Evolutionary conservation across 2,888 invertebrate genomes (phyloP).

Genomic region (Trachelus troglodyta): DNA sequence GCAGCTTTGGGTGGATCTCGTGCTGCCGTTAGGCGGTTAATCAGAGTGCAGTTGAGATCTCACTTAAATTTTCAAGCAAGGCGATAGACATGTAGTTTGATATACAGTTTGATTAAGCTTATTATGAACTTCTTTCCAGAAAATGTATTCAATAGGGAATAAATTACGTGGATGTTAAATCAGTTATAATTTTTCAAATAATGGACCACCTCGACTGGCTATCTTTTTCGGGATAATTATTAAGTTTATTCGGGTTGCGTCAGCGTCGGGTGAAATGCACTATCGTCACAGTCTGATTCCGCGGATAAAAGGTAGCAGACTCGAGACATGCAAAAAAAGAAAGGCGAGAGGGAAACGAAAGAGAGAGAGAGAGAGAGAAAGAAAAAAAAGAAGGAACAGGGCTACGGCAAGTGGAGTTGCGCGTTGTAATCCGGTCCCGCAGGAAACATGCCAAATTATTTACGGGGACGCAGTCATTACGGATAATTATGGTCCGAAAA

Average conservation of each 20-base stretch:
- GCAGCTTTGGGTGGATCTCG: neutral
- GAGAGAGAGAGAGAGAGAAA: neutral
- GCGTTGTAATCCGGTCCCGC: neutral
- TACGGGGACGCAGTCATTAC: conserved; percentile 20
- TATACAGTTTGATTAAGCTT: neutral
- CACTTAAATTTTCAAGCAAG: neutral
- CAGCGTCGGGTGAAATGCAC: neutral
- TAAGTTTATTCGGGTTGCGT: conserved; percentile 5
- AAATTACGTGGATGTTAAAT: neutral
- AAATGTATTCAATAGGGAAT: neutral
- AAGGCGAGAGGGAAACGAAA: neutral
- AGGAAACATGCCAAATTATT: conserved; percentile 30
- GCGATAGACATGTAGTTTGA: neutral
- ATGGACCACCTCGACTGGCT: neutral
- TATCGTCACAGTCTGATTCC: conserved; percentile 44
- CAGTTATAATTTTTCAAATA: neutral
- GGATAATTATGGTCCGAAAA: conserved; percentile 31
- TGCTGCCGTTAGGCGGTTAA: neutral
- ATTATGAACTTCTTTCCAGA: neutral
- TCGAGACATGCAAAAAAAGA: neutral
- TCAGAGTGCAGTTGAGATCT: neutral
- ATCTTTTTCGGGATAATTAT: conserved; percentile 13
- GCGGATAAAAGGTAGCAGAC: conserved; percentile 13
- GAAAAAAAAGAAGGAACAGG: too few relatives aligned
- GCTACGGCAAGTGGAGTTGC: neutral